Evolutionary conservation across 2,888 invertebrate species (phyloP).

Genomic region (Drosophila conformis): DNA sequence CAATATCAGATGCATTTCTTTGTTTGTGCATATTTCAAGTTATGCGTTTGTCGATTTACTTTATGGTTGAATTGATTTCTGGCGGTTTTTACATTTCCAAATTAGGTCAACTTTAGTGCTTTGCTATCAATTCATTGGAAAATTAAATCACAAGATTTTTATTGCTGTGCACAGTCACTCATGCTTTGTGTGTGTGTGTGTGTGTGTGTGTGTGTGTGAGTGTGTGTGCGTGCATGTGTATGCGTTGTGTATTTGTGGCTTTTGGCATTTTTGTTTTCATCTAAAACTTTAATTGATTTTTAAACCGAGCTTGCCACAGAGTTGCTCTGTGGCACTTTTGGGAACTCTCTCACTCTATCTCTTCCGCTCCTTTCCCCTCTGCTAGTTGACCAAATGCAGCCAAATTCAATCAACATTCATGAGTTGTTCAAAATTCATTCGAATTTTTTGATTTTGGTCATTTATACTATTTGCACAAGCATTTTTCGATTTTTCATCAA

Average conservation of each 20-base stretch:
- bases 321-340: slow-evolving; percentile 12
- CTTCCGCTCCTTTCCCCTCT: neutral
- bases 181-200: slow-evolving; percentile 17
- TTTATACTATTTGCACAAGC: slow-evolving; percentile 59
- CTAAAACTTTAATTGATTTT: slow-evolving; percentile 71
- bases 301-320: slow-evolving; percentile 57
- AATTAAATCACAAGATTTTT: slow-evolving; percentile 49
- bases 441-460: slow-evolving; percentile 58
- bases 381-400: slow-evolving; percentile 43
- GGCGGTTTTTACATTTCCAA: slow-evolving; percentile 28
- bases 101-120: slow-evolving; percentile 39
- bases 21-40: neutral
- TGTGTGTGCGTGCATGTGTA: slow-evolving; percentile 12
- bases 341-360: neutral
- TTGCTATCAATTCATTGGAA: slow-evolving; percentile 40
- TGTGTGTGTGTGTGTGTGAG: slow-evolving; percentile 18
- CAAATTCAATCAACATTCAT: slow-evolving; percentile 52
- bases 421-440: slow-evolving; percentile 52
- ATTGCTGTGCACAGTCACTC: slow-evolving; percentile 26
- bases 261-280: slow-evolving; percentile 48
- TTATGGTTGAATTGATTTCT: slow-evolving; percentile 68
- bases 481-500: slow-evolving; percentile 28
- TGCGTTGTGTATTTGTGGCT: slow-evolving; percentile 53
- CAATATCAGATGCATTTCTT: slow-evolving; percentile 5
- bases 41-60: slow-evolving; percentile 33